Conservation (phyloP, 1,140 invertebrate genomes). For the Teleopsis dalmanni region DNA sequence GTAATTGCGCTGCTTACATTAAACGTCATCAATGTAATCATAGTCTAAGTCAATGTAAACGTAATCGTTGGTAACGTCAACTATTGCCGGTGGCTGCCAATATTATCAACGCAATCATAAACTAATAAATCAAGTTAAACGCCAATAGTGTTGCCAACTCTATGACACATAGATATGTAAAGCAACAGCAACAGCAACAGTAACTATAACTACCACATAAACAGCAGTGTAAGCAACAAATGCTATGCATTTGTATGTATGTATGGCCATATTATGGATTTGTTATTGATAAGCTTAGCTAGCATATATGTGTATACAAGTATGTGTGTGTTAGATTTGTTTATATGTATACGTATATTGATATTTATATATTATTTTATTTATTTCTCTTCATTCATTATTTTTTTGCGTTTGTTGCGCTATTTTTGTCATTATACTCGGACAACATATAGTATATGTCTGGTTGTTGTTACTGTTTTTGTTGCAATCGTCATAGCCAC, state of each 20-base stretch:
- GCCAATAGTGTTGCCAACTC: too few species aligned
- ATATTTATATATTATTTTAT: too few species aligned
- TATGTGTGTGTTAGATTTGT: too few species aligned
- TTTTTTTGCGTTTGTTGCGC: neutral
- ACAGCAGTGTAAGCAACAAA: neutral
- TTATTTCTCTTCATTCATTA: too few species aligned
- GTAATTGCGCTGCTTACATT: neutral
- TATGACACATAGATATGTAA: neutral
- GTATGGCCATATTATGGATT: neutral
- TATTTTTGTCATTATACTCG: neutral
- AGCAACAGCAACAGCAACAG: neutral
- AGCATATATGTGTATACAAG: neutral
- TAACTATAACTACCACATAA: neutral
- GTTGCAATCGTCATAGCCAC: neutral
- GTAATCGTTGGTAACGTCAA: neutral
- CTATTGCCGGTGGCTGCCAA: neutral
- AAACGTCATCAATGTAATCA: neutral
- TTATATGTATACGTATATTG: too few species aligned
- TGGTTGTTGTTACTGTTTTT: neutral
- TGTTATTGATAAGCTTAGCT: neutral
- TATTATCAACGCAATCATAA: slow-evolving; percentile 11
- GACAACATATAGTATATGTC: neutral
- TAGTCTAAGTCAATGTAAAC: neutral
- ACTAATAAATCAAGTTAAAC: slow-evolving; percentile 12
- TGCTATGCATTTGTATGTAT: neutral